phyloP scores from a whole-genome alignment of 2,113 vertebrate genomes.

The Podarcis cretensis region DNA sequence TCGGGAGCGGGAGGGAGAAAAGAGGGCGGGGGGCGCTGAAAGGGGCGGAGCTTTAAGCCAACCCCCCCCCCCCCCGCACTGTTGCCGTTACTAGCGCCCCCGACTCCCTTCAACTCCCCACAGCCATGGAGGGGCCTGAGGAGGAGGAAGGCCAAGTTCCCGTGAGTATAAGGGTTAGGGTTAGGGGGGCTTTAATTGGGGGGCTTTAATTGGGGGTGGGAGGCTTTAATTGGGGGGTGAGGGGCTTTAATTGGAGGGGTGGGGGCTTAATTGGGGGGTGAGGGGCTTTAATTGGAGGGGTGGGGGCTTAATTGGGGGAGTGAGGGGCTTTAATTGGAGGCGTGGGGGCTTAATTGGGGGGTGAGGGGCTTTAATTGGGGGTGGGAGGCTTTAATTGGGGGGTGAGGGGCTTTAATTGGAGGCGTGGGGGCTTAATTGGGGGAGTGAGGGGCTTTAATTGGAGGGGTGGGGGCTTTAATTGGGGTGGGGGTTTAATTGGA shows the following conservation, averaged over 20 bases:
- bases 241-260: neutral
- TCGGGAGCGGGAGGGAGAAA: neutral
- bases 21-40: neutral
- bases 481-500: fast-evolving
- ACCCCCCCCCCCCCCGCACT: no score
- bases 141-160: no score
- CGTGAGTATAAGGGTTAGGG: conserved; percentile 32
- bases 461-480: no score
- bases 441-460: fast-evolving
- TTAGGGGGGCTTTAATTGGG: fast-evolving
- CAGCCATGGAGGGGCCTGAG: neutral
- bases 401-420: no score
- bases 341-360: no score
- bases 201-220: neutral
- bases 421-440: no score
- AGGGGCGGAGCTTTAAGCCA: neutral
- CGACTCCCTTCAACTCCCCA: no score
- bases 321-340: no score
- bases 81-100: neutral
- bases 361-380: no score
- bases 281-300: neutral
- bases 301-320: no score
- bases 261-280: fast-evolving
- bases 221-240: no score
- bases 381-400: no score